phyloP scores from a whole-genome alignment of 2,113 vertebrate genomes.

The Dipodomys stephensi region DNA sequence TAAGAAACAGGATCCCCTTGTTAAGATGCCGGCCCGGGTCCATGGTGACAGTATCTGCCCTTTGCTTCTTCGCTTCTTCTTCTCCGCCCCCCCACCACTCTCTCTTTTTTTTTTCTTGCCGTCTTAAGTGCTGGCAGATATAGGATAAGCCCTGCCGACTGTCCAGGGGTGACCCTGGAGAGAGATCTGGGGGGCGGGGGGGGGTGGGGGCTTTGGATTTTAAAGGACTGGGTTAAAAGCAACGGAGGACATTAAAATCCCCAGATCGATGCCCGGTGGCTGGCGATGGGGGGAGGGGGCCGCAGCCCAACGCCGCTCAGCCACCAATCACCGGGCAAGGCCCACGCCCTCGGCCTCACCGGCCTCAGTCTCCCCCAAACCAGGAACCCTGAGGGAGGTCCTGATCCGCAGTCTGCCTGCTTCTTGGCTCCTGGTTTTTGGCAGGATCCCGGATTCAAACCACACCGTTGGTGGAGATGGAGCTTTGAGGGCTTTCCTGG shows the following conservation, averaged over 20 bases:
- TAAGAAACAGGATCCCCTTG: constrained; percentile 80
- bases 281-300: no score
- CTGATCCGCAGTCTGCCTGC: no score
- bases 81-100: no score
- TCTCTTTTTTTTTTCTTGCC: not conserved
- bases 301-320: no score
- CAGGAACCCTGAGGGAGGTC: not conserved
- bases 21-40: constrained; percentile 78
- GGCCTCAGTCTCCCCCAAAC: not conserved
- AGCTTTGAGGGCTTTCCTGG: no score
- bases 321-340: fast-evolving
- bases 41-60: constrained; percentile 44
- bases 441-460: no score
- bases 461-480: no score
- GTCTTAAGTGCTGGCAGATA: constrained; percentile 73
- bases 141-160: constrained; percentile 46
- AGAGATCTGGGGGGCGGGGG: not conserved
- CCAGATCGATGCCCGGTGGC: not conserved
- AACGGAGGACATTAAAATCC: not conserved
- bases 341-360: fast-evolving
- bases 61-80: not conserved
- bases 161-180: constrained; percentile 60
- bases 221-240: constrained; percentile 68
- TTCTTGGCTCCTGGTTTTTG: no score
- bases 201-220: constrained; percentile 52